Percentiles rank a stretch among this genome's conserved stretches.
These are phyloP conservation scores for Cephus sareptanus DNA, from an alignment of 2,888 invertebrate genomes.

Conservation along the genomic window DNA sequence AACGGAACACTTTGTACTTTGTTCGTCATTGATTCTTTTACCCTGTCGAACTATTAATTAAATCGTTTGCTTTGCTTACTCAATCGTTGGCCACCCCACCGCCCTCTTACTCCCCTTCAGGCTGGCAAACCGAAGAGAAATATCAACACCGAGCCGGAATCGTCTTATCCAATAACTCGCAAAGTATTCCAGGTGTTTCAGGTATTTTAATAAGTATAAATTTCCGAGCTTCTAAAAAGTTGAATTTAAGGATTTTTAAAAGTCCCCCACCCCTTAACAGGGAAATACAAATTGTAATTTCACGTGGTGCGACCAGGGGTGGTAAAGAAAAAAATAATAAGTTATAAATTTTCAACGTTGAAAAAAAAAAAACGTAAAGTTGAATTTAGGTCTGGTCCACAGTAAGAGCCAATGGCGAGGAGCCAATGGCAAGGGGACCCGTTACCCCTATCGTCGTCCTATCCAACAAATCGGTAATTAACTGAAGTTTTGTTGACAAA, in stretches of 20 bases:
- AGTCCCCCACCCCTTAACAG: not conserved
- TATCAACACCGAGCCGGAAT: not conserved
- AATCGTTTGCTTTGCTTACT: not conserved
- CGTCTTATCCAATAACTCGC: not conserved
- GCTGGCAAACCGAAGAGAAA: no score
- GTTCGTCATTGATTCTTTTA: not conserved
- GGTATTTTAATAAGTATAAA: not conserved
- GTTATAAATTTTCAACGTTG: not conserved
- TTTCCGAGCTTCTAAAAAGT: not conserved
- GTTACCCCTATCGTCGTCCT: conserved; percentile 16
- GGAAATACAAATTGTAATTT: not conserved
- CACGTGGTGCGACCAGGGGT: not conserved
- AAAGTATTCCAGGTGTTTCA: not conserved
- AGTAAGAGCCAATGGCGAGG: not conserved
- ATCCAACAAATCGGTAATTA: conserved; percentile 17
- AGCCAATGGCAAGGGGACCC: not conserved
- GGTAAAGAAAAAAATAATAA: not conserved
- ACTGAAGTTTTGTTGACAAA: conserved; percentile 24
- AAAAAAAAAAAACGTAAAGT: not conserved
- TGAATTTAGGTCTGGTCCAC: not conserved
- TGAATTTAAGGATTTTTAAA: not conserved
- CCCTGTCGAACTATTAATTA: not conserved
- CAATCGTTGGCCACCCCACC: not conserved
- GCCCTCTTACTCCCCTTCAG: not conserved
- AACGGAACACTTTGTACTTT: not conserved